Percentiles rank a stretch among this genome's conserved stretches.
phyloP scores from a whole-genome alignment of 2,113 vertebrate genomes.

The Grallaria varia region DNA sequence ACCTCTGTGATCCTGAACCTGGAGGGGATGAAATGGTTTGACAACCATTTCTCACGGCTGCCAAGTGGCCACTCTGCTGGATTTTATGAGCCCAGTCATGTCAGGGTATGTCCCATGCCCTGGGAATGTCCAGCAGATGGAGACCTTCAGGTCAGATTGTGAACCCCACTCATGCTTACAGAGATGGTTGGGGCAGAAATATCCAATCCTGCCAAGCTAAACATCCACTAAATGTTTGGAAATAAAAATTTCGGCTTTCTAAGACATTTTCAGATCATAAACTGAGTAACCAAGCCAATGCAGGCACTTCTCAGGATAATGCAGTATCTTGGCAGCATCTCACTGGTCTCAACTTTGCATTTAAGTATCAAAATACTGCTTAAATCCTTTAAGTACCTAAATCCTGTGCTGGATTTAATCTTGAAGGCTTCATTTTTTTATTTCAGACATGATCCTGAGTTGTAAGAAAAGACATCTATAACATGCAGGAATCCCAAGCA shows the following conservation, averaged over 20 bases:
- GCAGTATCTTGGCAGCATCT: conserved; percentile 61
- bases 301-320: conserved; percentile 29
- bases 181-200: background rate
- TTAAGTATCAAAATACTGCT: conserved; percentile 61
- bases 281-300: background rate
- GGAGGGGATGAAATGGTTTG: background rate
- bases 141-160: background rate
- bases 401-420: conserved; percentile 64
- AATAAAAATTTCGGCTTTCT: background rate
- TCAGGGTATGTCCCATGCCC: background rate
- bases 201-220: background rate
- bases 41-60: background rate
- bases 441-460: conserved; percentile 7
- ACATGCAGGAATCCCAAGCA: background rate
- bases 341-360: conserved; percentile 42
- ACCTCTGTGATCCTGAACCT: background rate
- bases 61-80: background rate
- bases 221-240: background rate
- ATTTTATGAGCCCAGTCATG: background rate
- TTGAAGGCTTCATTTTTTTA: conserved; percentile 59
- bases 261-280: conserved; percentile 7
- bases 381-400: conserved; percentile 67
- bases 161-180: background rate
- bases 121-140: background rate
- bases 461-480: conserved; percentile 17